phyloP scores from a whole-genome alignment of 2,888 invertebrate species.

The Sinohyriopsis cumingii region DNA sequence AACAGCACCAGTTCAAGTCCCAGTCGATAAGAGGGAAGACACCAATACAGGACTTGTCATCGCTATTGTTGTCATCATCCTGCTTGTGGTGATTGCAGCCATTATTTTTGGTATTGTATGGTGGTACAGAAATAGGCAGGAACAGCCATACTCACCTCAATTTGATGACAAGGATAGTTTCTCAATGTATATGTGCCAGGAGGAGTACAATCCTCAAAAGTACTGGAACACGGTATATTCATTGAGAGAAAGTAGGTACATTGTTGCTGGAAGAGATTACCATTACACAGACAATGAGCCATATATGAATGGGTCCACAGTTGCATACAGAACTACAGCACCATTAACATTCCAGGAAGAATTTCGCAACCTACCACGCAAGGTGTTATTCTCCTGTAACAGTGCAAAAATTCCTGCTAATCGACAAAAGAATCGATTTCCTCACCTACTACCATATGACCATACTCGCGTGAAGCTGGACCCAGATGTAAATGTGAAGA shows the following conservation, averaged over 20 bases:
- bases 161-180: constrained; percentile 36
- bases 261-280: constrained; percentile 51
- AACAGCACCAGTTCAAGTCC: neutral
- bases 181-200: constrained; percentile 27
- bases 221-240: constrained; percentile 58
- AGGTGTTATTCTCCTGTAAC: constrained; percentile 42
- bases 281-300: constrained; percentile 31
- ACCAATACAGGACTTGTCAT: constrained; percentile 38
- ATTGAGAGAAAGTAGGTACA: constrained; percentile 52
- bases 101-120: constrained; percentile 44
- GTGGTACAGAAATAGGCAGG: constrained; percentile 38
- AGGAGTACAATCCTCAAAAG: constrained; percentile 53
- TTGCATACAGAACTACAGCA: constrained; percentile 11
- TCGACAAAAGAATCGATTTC: constrained; percentile 62
- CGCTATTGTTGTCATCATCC: constrained; percentile 47
- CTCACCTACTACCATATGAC: constrained; percentile 69
- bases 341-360: constrained; percentile 62
- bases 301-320: constrained; percentile 27
- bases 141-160: constrained; percentile 28
- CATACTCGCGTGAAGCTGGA: constrained; percentile 62
- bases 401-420: constrained; percentile 54
- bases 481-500: constrained; percentile 40
- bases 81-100: constrained; percentile 44
- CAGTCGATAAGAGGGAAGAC: neutral
- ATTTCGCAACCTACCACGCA: constrained; percentile 62